Evolutionary conservation across 1,140 invertebrate genomes (phyloP).

Genomic region (Drosophila suzukii): DNA sequence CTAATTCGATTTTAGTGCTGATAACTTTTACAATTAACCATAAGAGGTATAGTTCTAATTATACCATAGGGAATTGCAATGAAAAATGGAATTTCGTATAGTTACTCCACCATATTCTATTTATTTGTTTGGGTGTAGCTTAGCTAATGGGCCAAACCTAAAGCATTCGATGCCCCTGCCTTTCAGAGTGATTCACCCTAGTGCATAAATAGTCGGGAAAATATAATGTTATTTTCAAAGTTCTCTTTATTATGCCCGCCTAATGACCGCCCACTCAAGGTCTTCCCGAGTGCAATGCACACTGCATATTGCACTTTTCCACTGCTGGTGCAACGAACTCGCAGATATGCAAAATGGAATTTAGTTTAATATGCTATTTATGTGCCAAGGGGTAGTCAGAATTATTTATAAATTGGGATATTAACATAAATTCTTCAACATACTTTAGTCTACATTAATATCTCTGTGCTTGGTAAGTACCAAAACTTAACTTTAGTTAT

Average conservation of each 20-base stretch:
- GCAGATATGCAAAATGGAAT: constrained; percentile 40
- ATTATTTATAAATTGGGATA: background rate
- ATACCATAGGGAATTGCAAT: background rate
- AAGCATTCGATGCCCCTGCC: background rate
- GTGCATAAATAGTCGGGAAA: background rate
- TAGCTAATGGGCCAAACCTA: background rate
- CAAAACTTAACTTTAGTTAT: too few species aligned
- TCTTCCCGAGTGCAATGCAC: constrained; percentile 29
- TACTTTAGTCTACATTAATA: too few species aligned
- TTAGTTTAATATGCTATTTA: constrained; percentile 15
- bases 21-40: too few species aligned
- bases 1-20: too few species aligned
- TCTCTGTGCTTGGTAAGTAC: background rate
- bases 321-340: constrained; percentile 69
- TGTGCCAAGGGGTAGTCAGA: background rate
- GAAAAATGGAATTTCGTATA: background rate
- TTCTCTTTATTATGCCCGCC: background rate
- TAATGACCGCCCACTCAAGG: constrained; percentile 17
- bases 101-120: background rate
- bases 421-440: too few species aligned
- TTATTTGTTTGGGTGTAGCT: background rate
- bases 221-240: constrained; percentile 23
- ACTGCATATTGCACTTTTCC: constrained; percentile 4
- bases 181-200: constrained; percentile 7
- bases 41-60: too few species aligned